Conservation (phyloP, 2,797 vertebrate species). For the Girardinus metallicus region DNA sequence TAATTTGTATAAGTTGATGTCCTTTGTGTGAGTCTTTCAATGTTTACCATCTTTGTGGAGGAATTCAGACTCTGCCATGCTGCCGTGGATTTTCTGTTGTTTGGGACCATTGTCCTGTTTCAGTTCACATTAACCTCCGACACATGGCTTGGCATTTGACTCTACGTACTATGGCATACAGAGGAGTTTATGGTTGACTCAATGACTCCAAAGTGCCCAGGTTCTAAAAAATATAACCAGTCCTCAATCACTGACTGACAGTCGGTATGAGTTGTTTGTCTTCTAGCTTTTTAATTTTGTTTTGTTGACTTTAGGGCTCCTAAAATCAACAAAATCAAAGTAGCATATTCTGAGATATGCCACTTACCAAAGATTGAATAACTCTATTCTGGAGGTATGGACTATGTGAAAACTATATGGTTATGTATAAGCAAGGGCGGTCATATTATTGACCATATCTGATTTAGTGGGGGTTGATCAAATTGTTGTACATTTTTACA, state of each 20-base stretch:
- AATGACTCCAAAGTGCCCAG: background rate
- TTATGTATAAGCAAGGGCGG: background rate
- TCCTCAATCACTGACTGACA: background rate
- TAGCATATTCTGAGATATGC: background rate
- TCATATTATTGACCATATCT: background rate
- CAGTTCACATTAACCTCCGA: background rate
- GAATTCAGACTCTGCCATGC: background rate
- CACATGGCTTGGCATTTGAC: background rate
- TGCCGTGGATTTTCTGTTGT: background rate
- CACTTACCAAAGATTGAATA: background rate
- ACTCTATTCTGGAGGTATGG: background rate
- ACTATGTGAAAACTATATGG: background rate
- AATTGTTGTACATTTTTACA: background rate
- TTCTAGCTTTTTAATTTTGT: background rate
- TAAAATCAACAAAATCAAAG: background rate
- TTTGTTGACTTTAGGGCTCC: background rate
- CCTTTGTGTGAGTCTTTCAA: background rate
- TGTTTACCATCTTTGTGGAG: background rate
- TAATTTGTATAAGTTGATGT: background rate
- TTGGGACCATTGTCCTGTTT: background rate
- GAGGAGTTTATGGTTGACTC: background rate
- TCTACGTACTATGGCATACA: background rate
- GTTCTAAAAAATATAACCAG: background rate
- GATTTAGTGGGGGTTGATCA: background rate
- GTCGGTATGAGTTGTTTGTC: background rate